Percentiles rank a stretch among this genome's conserved stretches.
Evolutionary conservation across 2,113 vertebrate genomes (phyloP).

Genomic region (Microcebus ravelobensis): DNA sequence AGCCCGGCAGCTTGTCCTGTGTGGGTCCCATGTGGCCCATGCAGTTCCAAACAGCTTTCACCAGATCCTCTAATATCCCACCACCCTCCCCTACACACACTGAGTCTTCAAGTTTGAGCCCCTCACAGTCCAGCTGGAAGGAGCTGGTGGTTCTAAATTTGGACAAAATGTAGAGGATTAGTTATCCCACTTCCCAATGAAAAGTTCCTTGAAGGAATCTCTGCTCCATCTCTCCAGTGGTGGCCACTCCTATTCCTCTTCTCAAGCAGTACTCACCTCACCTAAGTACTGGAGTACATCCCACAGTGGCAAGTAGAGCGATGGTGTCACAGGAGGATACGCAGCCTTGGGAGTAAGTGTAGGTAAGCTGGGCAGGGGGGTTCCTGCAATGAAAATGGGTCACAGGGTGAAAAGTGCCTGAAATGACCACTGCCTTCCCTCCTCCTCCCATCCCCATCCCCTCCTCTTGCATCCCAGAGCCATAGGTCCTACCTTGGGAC

Average conservation of each 20-base stretch:
- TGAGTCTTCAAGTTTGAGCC: not conserved
- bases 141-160: not conserved
- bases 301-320: constrained; percentile 90
- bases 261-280: constrained; percentile 81
- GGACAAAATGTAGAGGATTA: not conserved
- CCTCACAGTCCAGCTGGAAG: not conserved
- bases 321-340: constrained; percentile 79
- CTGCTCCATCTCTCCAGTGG: not conserved
- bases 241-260: not conserved
- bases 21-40: no score
- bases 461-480: not conserved
- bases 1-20: not conserved
- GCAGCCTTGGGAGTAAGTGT: constrained; percentile 73
- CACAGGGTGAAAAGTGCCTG: not conserved
- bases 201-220: not conserved
- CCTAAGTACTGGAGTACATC: constrained; percentile 85
- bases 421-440: not conserved
- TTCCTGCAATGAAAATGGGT: constrained; percentile 63
- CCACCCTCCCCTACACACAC: not conserved
- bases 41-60: not conserved
- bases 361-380: constrained; percentile 78
- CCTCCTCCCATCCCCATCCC: accelerated
- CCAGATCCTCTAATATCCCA: not conserved
- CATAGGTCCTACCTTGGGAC: not conserved
- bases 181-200: not conserved